Base-by-base conservation (phyloP, 2,888 invertebrate species). In the Ormyrus rosae region DNA sequence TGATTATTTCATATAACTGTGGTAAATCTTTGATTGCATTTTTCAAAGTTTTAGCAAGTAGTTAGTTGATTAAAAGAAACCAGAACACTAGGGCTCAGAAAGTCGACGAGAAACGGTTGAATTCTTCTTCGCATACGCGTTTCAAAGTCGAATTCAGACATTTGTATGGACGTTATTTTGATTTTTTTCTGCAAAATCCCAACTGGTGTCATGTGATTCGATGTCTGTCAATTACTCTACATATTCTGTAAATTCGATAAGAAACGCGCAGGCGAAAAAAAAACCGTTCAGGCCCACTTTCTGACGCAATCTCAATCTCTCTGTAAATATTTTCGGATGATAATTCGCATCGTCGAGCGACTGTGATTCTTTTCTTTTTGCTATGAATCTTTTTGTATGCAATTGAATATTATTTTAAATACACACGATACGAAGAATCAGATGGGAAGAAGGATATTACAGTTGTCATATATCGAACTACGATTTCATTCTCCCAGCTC, bases 341-440 rank as follows among this genome's bases (percentile, higher is more conserved):
- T 60, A 19, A 69, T 69, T 60, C 10, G 65, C 65, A 34, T 71
- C 65, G 61, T 60, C 67, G 61, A 68, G 58, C 78, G 72, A 72
- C 68, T 73, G 45, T 34, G 58, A 5, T 69, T 68, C 8, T 34
- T 58, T 63, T 72, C 6, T 46, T 69, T 48, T 64, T 48, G 46
- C n/a, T 48, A 53, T 61, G 34, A 13, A 55, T 58, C 45, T 64
- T 50, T 77, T 64, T 45, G 61, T 19, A 10, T 76, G 78, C 60
- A 55, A 45, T 63, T 68, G 48, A 48, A 72, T 61, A 71, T 61
- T 65, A 60, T 56, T 67, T 77, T 75, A 70, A 53, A 81, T 70
- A 78, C 55, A 74, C 68, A 81, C 60, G 67, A 78, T 78, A 78
- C 74, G 63, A 78, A 71, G 65, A 74, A 78, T 71, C 65, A 70